Percentiles rank a stretch among this genome's conserved stretches.
These are phyloP conservation scores for Buphagus erythrorhynchus DNA, from an alignment of 2,797 vertebrate species.

Conservation along the genomic window DNA sequence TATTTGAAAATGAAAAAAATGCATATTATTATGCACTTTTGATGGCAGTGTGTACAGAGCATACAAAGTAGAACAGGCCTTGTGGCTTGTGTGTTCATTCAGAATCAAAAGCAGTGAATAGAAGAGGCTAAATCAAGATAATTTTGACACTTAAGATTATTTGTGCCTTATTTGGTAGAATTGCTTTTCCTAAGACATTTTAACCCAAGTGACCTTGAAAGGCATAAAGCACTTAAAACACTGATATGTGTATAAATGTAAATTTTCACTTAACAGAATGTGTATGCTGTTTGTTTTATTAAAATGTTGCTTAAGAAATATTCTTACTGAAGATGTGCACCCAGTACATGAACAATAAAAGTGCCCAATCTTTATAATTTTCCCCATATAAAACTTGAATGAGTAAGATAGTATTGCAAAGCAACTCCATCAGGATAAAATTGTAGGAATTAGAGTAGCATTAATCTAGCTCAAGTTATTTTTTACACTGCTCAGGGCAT, in stretches of 20 bases:
- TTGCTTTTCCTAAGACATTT: neutral
- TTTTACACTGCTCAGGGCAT: neutral
- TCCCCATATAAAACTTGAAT: neutral
- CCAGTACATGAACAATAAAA: neutral
- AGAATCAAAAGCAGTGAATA: neutral
- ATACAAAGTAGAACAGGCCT: neutral
- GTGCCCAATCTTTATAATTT: neutral
- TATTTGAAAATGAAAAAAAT: slow-evolving; percentile 38
- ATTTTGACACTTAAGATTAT: neutral
- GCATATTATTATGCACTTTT: neutral
- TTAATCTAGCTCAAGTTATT: neutral
- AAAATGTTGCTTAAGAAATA: neutral
- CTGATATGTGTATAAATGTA: neutral
- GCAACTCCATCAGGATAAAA: neutral
- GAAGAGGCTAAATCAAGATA: neutral
- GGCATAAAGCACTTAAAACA: neutral
- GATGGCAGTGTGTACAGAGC: neutral
- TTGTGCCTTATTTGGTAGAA: neutral
- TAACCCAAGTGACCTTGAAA: neutral
- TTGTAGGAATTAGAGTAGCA: neutral
- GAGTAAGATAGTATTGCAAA: neutral
- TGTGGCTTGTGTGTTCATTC: neutral
- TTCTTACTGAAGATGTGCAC: neutral
- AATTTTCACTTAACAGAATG: neutral
- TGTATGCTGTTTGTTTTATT: neutral